Evolutionary conservation across 2,888 invertebrate species (phyloP), one percentile per base, ranked within the genome.

Genomic region (Fissipunctia ypsillon): DNA sequence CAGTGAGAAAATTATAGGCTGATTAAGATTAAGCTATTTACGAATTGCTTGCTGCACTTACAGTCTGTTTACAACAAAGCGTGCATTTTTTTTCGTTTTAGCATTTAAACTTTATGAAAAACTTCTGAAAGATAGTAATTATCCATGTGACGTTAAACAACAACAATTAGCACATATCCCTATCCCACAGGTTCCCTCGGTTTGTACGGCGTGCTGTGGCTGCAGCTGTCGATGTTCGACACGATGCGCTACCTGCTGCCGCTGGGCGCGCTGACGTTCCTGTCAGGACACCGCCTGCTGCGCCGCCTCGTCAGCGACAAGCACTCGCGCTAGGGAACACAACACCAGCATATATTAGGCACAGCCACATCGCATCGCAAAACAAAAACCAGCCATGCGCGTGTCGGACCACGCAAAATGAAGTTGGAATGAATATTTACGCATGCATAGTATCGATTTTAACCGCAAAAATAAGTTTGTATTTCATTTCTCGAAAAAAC

Each of bases 141-240:
- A 31, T 31, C 9, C 9, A 1, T 48, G n/a, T 48, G 31, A 31
- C n/a, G 22, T 63, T 9, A 10, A n/a, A 22, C 28, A 45, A 43
- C 28, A 61, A 45, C 14, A 45, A 48, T 16, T 64, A 19, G 52
- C 35, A 48, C 4, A 3, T 25, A 19, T n/a, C 50, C 6, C 0
- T 28, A 0, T 0, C 28, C 25, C 6, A 0, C 45, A 98, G 98
- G 97, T 43, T 99, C 99, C 73, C 98, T 99, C 90, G 97, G 96
- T 0, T 97, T 99, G 71, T 99, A 99, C 96, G 97, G 97, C 69
- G 94, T 98, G 88, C 99, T 99, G 96, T 99, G 99, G 99, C 95
- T 99, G 87, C 97, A 98, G 91, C 96, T 99, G 88, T 98, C 99
- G 91, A 99, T 99, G 99, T 99, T 99, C 96, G 97, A 98, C 85